Conservation (phyloP, 2,113 vertebrate species). For the Catharus bicknelli region DNA sequence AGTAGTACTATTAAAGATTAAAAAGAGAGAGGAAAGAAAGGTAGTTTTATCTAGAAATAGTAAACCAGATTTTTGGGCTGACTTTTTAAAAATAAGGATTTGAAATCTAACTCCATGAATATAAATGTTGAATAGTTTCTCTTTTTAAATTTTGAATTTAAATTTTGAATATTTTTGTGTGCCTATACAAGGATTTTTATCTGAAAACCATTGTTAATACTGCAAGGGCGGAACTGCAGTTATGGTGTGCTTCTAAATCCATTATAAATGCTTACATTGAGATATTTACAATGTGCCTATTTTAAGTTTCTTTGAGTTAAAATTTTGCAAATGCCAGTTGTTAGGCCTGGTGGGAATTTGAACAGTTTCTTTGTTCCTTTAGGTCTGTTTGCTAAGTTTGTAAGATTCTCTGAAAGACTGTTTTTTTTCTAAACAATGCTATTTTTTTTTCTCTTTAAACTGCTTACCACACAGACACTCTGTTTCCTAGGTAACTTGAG, state of each 20-base stretch:
- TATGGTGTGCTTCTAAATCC: not conserved
- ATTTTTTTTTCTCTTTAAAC: not conserved
- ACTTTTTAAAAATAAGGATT: not conserved
- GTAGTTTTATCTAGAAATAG: not conserved
- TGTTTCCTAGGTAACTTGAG: constrained; percentile 68
- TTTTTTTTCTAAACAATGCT: constrained; percentile 56
- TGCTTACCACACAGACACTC: constrained; percentile 13
- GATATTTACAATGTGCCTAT: constrained; percentile 3
- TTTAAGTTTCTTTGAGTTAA: constrained; percentile 23
- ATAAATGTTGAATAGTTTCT: not conserved
- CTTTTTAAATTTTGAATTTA: not conserved
- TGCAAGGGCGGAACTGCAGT: not conserved
- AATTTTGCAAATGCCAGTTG: not conserved
- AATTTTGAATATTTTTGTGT: not conserved
- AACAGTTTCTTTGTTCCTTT: constrained; percentile 1
- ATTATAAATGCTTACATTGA: not conserved
- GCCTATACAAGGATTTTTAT: not conserved
- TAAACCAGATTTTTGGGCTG: not conserved
- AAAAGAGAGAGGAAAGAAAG: not conserved
- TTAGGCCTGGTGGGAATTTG: constrained; percentile 23
- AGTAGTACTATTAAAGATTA: not conserved
- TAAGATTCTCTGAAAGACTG: constrained; percentile 22
- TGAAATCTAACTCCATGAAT: not conserved
- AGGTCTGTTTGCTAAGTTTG: constrained; percentile 47
- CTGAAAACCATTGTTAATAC: not conserved